Percentiles rank a stretch among this genome's conserved stretches.
Conservation (phyloP, 1,140 invertebrate species). For the Pseudoatta argentina region DNA sequence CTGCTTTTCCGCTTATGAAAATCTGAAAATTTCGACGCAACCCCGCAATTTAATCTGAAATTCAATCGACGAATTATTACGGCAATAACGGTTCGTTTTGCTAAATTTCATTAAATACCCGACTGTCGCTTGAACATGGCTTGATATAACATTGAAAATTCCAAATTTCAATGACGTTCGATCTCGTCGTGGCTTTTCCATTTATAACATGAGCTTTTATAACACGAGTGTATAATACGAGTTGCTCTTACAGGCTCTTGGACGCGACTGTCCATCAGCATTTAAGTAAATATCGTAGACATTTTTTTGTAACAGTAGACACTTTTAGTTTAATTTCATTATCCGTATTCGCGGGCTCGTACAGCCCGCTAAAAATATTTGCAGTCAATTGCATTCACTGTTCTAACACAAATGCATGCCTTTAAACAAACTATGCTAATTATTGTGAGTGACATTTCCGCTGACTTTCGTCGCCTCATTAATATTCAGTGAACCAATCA, state of each 20-base stretch:
- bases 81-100: conserved; percentile 39
- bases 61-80: conserved; percentile 38
- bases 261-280: neutral
- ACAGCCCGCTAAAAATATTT: conserved; percentile 13
- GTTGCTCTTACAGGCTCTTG: neutral
- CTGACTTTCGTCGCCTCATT: conserved; percentile 45
- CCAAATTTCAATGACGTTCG: conserved; percentile 31
- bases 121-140: neutral
- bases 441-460: conserved; percentile 50
- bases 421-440: conserved; percentile 53
- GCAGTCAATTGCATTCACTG: neutral
- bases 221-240: too few species aligned
- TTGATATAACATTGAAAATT: conserved; percentile 24
- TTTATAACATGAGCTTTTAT: neutral
- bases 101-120: conserved; percentile 42
- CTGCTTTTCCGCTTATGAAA: conserved; percentile 12
- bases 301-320: neutral
- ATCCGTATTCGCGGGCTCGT: too few species aligned
- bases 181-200: conserved; percentile 10
- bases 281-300: neutral
- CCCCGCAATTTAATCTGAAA: conserved; percentile 12
- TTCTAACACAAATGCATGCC: neutral
- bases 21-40: conserved; percentile 19
- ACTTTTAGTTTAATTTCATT: neutral
- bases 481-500: conserved; percentile 39